Evolutionary conservation across 2,888 invertebrate species (phyloP), one percentile per base, ranked within the genome.

Genomic region (Petrolisthes cinctipes): DNA sequence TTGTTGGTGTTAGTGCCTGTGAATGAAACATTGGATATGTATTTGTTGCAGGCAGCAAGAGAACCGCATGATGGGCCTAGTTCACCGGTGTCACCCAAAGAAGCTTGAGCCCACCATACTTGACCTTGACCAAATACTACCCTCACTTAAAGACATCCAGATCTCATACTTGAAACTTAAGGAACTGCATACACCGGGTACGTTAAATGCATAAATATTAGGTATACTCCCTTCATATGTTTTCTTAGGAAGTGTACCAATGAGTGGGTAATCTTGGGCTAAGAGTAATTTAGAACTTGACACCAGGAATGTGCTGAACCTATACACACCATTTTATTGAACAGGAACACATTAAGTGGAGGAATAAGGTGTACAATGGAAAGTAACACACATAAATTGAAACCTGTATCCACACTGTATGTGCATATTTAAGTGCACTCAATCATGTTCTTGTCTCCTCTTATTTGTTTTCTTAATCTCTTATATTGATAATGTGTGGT

Each of bases 161-260:
- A 92, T 92, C n/a, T 95, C 95, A 91, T 95, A 94, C 92, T 93
- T 94, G 91, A 96, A 96, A 92, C 94, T 97, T 54, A 94, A 95
- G 57, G 96, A 96, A 61, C 93, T 97, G 3, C 97, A 96, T 92
- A 95, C 96, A 54, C 96, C 97, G n/a, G 96, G 96, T 92, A 95
- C 92, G 91, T 51, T 56, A n/a, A 56, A 17, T n/a, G 11, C 37
- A 37, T 37, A 37, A 61, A 7, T 20, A 7, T 20, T 14, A 0
- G 4, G 51, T 54, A 54, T 23, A 53, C 11, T 79, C 54, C 14
- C 14, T 6, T 51, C 20, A 9, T 81, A 0, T 2, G 7, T 51
- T 23, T 57, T 51, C 11, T 51, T 23, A n/a, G 4, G 14, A n/a
- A 23, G 4, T 37, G 76, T 11, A 17, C 2, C 76, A 53, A 14